Evolutionary conservation across 1,140 invertebrate species (phyloP).

Genomic region (Papilio helenus): DNA sequence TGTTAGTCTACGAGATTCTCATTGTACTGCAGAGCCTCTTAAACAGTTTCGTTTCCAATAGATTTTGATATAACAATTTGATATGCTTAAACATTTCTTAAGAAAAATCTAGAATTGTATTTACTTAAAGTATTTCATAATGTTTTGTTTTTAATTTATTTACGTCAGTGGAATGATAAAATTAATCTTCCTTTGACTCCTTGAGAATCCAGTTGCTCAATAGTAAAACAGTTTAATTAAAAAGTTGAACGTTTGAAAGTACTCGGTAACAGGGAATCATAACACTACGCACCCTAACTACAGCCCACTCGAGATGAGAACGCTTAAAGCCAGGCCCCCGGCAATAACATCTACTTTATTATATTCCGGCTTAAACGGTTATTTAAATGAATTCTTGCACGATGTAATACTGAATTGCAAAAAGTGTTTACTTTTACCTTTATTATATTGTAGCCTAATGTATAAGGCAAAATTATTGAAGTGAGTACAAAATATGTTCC

Average conservation of each 20-base stretch:
- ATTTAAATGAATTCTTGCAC: constrained; percentile 9
- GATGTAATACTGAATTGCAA: background rate
- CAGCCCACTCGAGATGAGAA: constrained; percentile 28
- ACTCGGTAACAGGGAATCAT: constrained; percentile 30
- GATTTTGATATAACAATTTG: no score
- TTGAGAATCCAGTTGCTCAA: background rate
- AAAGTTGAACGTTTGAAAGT: constrained; percentile 33
- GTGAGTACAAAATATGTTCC: no score
- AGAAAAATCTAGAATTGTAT: no score
- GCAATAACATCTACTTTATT: constrained; percentile 25
- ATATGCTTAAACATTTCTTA: no score
- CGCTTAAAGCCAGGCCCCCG: constrained; percentile 29
- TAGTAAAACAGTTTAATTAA: constrained; percentile 34
- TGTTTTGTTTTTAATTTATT: background rate
- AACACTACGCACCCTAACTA: constrained; percentile 33
- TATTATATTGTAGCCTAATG: background rate
- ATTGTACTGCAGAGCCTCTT: no score
- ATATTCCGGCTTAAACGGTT: constrained; percentile 6
- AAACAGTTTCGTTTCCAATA: no score
- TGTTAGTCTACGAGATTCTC: no score
- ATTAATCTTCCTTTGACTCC: background rate
- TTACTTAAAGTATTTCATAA: background rate
- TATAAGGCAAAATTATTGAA: background rate
- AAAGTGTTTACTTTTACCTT: background rate
- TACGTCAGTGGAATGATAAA: background rate